Percentiles rank a stretch among this genome's conserved stretches.
These are phyloP conservation scores for Idaea straminata DNA, from an alignment of 2,888 invertebrate genomes.

Conservation along the genomic window DNA sequence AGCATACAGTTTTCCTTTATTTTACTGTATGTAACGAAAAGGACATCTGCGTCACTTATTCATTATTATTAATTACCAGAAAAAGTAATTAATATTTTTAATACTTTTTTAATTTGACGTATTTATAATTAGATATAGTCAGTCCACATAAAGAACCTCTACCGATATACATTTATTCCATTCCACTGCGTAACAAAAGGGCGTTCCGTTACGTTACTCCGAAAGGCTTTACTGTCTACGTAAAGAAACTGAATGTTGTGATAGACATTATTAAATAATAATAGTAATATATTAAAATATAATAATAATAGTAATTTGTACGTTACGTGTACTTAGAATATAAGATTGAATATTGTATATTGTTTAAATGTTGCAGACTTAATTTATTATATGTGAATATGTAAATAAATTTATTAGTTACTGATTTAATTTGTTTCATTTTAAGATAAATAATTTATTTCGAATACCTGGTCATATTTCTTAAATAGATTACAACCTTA, in stretches of 20 bases:
- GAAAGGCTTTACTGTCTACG: conserved; percentile 15
- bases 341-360: conserved; percentile 52
- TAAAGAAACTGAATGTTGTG: conserved; percentile 76
- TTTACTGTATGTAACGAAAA: too few species aligned
- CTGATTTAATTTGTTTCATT: conserved; percentile 41
- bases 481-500: too few species aligned
- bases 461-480: too few species aligned
- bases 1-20: too few species aligned
- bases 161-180: conserved; percentile 17
- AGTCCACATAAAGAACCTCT: conserved; percentile 9
- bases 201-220: conserved; percentile 19
- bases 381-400: conserved; percentile 72
- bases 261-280: conserved; percentile 49
- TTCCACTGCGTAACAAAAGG: conserved; percentile 17
- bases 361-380: conserved; percentile 73
- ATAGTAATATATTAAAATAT: too few species aligned
- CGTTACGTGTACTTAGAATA: conserved; percentile 31
- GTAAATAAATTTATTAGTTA: conserved; percentile 78
- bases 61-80: too few species aligned
- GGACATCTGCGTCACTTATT: too few species aligned
- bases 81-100: too few species aligned
- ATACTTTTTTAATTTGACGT: too few species aligned
- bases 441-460: neutral
- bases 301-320: conserved; percentile 46
- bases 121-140: neutral